Base-by-base conservation (phyloP, 2,888 invertebrate genomes). In the Vesta saturnalis region DNA sequence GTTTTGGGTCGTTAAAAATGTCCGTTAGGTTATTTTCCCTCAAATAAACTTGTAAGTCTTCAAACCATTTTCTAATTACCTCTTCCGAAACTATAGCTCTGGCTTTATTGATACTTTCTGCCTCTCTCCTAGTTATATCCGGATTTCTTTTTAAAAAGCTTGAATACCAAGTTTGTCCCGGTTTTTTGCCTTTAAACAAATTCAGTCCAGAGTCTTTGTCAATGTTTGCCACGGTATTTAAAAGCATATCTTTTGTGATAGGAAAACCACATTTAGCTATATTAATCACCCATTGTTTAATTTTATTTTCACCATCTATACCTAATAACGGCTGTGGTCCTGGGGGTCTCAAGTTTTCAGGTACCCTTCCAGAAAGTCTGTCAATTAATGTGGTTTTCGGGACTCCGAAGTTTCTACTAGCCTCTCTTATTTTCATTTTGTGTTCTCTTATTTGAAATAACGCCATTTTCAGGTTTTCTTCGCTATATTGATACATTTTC, bases 211-310 rank as follows among this genome's bases (percentile, higher is more conserved):
- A 43, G 16, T 47, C 43, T 43, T 12, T 14, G 15, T 43, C 35
- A 19, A 57, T 57, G 1, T 16, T 57, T 1, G 30, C 12, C 15
- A 30, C 57, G 15, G 39, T 35, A 57, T 57, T 16, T 16, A 57
- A 30, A 10, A 57, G 30, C 23, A 23, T 57, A n/a, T 57, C 35
- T 30, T 57, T 57, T 14, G 1, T 57, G n/a, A 57, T 30, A 5
- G 57, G 57, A 57, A 57, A 30, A 10, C 57, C 57, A 30, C 57
- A 57, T 15, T 57, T 57, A 22, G 58, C 58, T 2, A 43, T 14
- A n/a, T n/a, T n/a, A n/a, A 58, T 58, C 10, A 58, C 18, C 58
- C 58, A 58, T 16, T 58, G 19, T 18, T 58, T 58, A 19, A 58
- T 43, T 35, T 35, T 14, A 3, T 39, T 16, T 39, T 58, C 35